Base-by-base conservation (phyloP, 2,888 invertebrate genomes). In the Pelosia muscerda region DNA sequence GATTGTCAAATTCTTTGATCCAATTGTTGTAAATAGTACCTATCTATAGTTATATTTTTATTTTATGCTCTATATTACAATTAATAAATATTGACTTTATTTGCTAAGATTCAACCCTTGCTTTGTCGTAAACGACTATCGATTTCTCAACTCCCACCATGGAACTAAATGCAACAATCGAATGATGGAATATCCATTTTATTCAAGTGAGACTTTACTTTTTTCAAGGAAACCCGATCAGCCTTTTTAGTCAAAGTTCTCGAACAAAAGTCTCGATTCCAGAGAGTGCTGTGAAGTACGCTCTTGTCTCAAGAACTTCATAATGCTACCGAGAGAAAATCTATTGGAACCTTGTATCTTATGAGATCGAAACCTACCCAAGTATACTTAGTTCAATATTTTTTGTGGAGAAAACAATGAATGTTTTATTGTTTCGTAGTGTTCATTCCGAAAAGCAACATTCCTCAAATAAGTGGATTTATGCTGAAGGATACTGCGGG, bases 281-380 rank as follows among this genome's bases (percentile, higher is more conserved):
- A 22, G 34, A 63, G 56, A 58, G 62, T 63, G 63, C 69, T 68
- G 69, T 61, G 73, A 71, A 73, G 68, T 59, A 25, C 60, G 49
- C 60, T 38, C 68, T 73, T 58, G 66, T 38, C 68, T 69, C 68
- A 64, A 69, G 22, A 57, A 60, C 60, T 67, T 62, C 53, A 75
- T 62, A 75, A 77, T 75, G 68, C 69, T 65, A 67, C n/a, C 28
- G n/a, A 58, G 57, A 62, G 68, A 78, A 69, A 65, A 66, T 49
- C 42, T 66, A 73, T 69, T 66, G 59, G 55, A 38, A 59, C 13
- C 42, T 31, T 28, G 23, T 66, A 34, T 49, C 55, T 31, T 49
- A 26, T 61, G 31, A 55, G 65, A 66, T 75, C 78, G 22, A 73
- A 78, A 59, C 56, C 58, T 60, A 42, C 56, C 58, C 26, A 19